Base-by-base conservation (phyloP, 1,140 invertebrate species). In the Hormaphis cornu region DNA sequence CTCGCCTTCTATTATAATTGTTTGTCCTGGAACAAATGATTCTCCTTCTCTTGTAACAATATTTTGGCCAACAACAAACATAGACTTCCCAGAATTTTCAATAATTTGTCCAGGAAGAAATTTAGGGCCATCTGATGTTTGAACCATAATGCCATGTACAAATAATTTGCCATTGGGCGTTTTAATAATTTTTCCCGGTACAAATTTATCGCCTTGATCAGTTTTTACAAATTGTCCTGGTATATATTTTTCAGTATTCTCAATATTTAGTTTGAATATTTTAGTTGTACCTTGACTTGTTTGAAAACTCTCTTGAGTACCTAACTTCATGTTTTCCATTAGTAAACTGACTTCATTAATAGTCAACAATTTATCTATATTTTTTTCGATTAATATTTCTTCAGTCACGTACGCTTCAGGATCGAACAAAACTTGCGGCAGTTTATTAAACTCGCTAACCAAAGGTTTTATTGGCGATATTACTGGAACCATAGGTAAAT, bases 21-120 rank as follows among this genome's bases (percentile, higher is more conserved):
- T 81, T 77, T 88, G 86, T 24, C 88, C 87, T 3, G 87, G 86
- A 8, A 89, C 81, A 76, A 89, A 90, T 30, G 86, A 76, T 54
- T 83, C 80, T 5, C 87, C 87, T 63, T 70, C 80, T 54, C 86
- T 83, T 0, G 86, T 88, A 40, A 84, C 81, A n/a, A 89, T 77
- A 58, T 85, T 84, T 80, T 87, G 86, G 63, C 87, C 87, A 24
- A 83, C 80, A 33, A 88, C 75, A 75, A 88, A 87, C 5, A 73
- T 71, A 71, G 75, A 71, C 30, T 76, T 72, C n/a, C 78, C 76
- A 4, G 74, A 66, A 18, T 74, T 73, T 26, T 75, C 76, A 22
- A 71, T 37, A 22, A 72, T 71, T 33, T 56, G 44, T 16, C 78
- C 79, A n/a, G 79, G 72, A 42, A 81, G 74, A 30, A 72, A 56